A percentile compares a stretch with the other conserved stretches of the same genome.
Conservation (phyloP, 1,140 invertebrate species). For the Zaprionus tsacasi region DNA sequence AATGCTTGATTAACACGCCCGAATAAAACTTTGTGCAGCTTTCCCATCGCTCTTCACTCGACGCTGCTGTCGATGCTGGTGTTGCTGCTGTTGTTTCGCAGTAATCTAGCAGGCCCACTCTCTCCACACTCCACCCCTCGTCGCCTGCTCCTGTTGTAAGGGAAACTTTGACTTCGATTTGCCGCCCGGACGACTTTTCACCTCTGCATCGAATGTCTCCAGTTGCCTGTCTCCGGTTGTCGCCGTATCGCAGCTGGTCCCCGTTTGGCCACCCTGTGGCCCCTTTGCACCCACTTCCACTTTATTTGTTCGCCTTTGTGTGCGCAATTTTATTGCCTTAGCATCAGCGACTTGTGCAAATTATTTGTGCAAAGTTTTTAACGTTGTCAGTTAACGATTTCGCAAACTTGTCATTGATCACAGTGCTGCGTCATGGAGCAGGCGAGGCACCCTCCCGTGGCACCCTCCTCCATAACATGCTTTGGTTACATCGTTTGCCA, state of each 20-base stretch:
- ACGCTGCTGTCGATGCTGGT: background rate
- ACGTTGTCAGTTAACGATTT: constrained; percentile 42
- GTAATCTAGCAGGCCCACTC: constrained; percentile 73
- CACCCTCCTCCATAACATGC: background rate
- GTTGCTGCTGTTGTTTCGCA: constrained; percentile 24
- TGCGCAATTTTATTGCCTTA: constrained; percentile 65
- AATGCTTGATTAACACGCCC: constrained; percentile 46
- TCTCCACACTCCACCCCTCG: constrained; percentile 8
- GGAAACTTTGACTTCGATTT: constrained; percentile 76
- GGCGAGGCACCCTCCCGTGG: no score
- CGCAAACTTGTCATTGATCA: constrained; percentile 52
- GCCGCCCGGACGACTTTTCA: constrained; percentile 74
- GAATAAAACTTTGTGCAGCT: constrained; percentile 50
- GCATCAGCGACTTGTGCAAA: constrained; percentile 59
- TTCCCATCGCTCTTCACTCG: constrained; percentile 18
- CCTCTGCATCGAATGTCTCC: constrained; percentile 35
- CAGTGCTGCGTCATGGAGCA: constrained; percentile 26
- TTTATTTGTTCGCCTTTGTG: constrained; percentile 53
- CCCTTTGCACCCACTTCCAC: background rate
- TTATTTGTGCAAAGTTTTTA: constrained; percentile 68
- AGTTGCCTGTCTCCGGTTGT: constrained; percentile 12
- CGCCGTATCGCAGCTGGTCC: no score
- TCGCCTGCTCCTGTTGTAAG: constrained; percentile 21
- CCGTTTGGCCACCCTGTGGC: background rate
- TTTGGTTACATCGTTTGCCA: background rate